Evolutionary conservation across 2,113 vertebrate genomes (phyloP), one percentile per base, ranked within the genome.

Genomic region (Indri indri): DNA sequence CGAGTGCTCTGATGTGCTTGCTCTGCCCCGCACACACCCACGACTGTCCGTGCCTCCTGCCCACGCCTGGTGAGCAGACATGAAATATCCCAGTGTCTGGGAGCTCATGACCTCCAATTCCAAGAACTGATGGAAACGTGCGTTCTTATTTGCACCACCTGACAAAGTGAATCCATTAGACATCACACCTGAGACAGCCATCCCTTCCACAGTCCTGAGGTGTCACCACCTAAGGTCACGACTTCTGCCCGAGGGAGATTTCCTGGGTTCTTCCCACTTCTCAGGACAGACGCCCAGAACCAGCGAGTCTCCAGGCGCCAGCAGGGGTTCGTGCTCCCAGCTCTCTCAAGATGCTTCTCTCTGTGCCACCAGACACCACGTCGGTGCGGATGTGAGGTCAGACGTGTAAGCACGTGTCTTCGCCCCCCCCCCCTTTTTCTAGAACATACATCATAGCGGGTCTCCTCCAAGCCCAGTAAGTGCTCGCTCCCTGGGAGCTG

Each of bases 371-470:
- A 10, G 22, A 61, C 59, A 61, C 8, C 25, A 1, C 8, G 10
- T 54, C 17, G 23, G 59, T 23, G 59, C 23, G 23, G 6, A 9
- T 25, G 8, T 61, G 23, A 61, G 59, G 10, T 25, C 59, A 61
- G 59, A 11, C 8, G 9, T 25, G 9, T 27, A 23, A 61, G 22
- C 25, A 0, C 23, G 37, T 20, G 9, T 18, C 37, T 47, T 30
- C 5, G 20, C 61, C 22, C 37, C 30, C 22, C 37, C 30, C 30
- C 30, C 1, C 0, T 74, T 23, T n/a, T 42, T 63, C 42, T n/a
- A 17, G 42, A 37, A 74, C 66, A 11, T 30, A 42, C 1, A 0
- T 0, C 12, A 3, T 3, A 0, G 45, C 1, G 0, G 10, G 47
- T 20, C 50, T 45, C 45, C 10, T 76, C 65, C 20, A 17, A 59